phyloP scores from a whole-genome alignment of 2,797 vertebrate genomes.

The Micrastur ruficollis region DNA sequence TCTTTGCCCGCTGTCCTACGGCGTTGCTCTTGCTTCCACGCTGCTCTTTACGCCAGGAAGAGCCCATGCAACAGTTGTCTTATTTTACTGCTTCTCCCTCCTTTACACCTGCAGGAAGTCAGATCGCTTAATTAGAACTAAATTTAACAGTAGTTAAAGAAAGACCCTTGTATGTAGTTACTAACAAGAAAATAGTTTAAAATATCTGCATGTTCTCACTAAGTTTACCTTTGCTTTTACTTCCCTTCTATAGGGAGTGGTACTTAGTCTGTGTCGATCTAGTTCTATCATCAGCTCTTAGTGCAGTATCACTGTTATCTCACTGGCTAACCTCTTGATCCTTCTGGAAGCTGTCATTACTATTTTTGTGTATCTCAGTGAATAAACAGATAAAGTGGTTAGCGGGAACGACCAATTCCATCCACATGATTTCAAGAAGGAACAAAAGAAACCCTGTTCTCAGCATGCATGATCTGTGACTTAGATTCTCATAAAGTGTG shows the following conservation, averaged over 20 bases:
- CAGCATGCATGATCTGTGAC: fast-evolving
- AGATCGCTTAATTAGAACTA: not conserved
- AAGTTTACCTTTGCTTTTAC: not conserved
- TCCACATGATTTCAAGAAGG: not conserved
- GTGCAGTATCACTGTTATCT: not conserved
- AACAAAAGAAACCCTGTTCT: not conserved
- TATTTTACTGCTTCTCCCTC: not conserved
- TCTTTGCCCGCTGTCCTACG: not conserved
- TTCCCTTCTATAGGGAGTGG: not conserved
- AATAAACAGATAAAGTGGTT: not conserved
- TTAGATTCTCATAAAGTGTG: not conserved
- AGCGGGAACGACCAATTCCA: not conserved
- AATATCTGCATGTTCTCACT: not conserved
- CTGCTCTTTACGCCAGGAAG: not conserved
- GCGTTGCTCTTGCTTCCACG: not conserved
- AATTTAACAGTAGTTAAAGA: not conserved
- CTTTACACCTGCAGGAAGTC: not conserved
- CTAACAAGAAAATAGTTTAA: not conserved
- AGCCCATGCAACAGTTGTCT: not conserved
- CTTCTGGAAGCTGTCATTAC: not conserved
- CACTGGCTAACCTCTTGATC: not conserved
- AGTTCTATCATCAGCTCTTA: not conserved
- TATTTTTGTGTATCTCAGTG: not conserved
- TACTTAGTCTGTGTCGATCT: not conserved
- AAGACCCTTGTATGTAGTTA: not conserved